Evolutionary conservation across 2,797 vertebrate genomes (phyloP), one percentile per base, ranked within the genome.

Genomic region (Megaceryle alcyon): DNA sequence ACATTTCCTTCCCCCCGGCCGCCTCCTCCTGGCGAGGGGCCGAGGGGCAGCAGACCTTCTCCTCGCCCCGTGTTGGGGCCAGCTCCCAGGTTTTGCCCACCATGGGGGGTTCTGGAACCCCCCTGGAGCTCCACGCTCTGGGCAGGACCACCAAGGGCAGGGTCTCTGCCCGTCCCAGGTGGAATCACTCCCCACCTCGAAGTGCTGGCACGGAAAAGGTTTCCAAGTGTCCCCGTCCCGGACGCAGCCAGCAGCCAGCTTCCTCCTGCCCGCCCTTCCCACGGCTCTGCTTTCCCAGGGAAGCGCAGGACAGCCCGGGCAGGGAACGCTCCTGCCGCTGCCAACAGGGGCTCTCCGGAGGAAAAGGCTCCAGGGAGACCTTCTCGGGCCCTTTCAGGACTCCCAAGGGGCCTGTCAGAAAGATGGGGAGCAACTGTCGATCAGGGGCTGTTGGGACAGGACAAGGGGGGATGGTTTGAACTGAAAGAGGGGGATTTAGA

Each of bases 251-350:
- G 69, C 54, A 12, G 88, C 31, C 82, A 37, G 60, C 59, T 91
- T 96, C 94, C 94, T 89, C 82, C 44, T 33, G 12, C 90, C 86
- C 12, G 0, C 94, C 94, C 94, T 94, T 93, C 92, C 92, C 92
- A 89, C 29, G 14, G 82, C 68, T 15, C 22, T 82, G 85, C 82
- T 85, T 97, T 96, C 95, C 95, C 95, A 93, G 79, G 92, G 91
- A 89, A 86, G 82, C 0, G 20, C 92, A 93, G 94, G 90, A 95
- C 94, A 91, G 91, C 93, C 71, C 1, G 3, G 80, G 82, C 82
- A 48, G 41, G 28, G 53, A 54, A 54, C 10, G 29, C 17, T 29
- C 53, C 28, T 54, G 53, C 28, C 10, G 51, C 28, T 54, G 53
- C 28, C 10, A 28, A 12, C 53, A 31, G 19, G 29, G 61, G 39